Evolutionary conservation across 2,888 invertebrate genomes (phyloP).

Genomic region (Drosophila meridiana): DNA sequence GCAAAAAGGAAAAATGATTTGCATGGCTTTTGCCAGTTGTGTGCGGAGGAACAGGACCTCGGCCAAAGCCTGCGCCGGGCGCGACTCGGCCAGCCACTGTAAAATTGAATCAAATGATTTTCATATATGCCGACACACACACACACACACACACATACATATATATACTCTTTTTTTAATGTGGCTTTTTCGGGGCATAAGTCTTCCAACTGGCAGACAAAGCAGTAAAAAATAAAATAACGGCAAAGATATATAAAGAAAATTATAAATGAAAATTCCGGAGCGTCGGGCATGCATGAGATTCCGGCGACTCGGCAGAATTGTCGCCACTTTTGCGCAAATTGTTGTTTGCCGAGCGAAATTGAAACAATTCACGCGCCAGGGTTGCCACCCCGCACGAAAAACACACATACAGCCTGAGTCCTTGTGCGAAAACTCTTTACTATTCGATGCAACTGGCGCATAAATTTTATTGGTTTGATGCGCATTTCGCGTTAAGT

Average conservation of each 20-base stretch:
- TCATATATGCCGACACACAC: conserved; percentile 27
- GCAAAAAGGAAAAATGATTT: conserved; percentile 68
- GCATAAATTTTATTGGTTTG: conserved; percentile 64
- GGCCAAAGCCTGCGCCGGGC: neutral
- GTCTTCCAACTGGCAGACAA: conserved; percentile 36
- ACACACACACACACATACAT: neutral
- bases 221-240: conserved; percentile 5
- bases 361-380: conserved; percentile 64
- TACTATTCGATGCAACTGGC: conserved; percentile 54
- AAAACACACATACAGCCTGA: neutral
- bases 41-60: conserved; percentile 11
- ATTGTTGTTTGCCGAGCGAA: conserved; percentile 68
- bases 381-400: conserved; percentile 30
- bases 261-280: conserved; percentile 78
- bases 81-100: conserved; percentile 22
- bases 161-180: conserved; percentile 15
- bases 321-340: conserved; percentile 70
- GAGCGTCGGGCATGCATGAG: conserved; percentile 46
- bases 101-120: conserved; percentile 76
- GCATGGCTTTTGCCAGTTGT: conserved; percentile 50
- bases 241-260: conserved; percentile 34
- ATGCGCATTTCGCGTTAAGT: conserved; percentile 35
- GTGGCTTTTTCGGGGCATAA: conserved; percentile 48
- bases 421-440: conserved; percentile 31
- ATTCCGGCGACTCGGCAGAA: conserved; percentile 32